phyloP scores from a whole-genome alignment of 2,888 invertebrate genomes.

The Drosophila pseudotakahashii region DNA sequence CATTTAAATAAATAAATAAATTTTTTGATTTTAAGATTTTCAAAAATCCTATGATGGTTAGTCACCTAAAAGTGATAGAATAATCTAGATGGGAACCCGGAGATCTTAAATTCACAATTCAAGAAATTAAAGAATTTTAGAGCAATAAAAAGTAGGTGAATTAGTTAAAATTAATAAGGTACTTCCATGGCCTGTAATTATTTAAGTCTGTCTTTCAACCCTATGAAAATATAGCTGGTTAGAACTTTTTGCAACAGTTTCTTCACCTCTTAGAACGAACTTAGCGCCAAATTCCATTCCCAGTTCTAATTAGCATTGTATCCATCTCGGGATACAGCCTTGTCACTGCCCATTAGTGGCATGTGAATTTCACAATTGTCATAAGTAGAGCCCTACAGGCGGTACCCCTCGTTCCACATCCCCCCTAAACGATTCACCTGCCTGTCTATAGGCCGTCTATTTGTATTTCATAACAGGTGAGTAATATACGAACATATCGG shows the following conservation, averaged over 20 bases:
- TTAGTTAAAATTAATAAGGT: not conserved
- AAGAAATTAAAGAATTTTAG: not conserved
- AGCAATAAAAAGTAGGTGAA: not conserved
- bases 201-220: not conserved
- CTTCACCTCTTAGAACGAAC: not conserved
- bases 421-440: conserved; percentile 15
- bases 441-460: conserved; percentile 46
- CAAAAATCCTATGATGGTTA: not conserved
- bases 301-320: conserved; percentile 39
- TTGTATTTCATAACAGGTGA: conserved; percentile 77
- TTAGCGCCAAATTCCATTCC: conserved; percentile 9
- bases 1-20: too few relatives aligned
- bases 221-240: not conserved
- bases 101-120: not conserved
- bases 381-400: conserved; percentile 32
- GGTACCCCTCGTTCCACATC: conserved; percentile 1
- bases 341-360: conserved; percentile 42
- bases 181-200: not conserved
- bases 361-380: conserved; percentile 62
- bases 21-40: not conserved
- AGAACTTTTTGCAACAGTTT: conserved; percentile 12
- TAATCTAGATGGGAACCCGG: not conserved
- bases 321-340: conserved; percentile 17
- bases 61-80: not conserved
- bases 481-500: conserved; percentile 66